Evolutionary conservation across 2,888 invertebrate genomes (phyloP).

Genomic region (Hermodice carunculata): DNA sequence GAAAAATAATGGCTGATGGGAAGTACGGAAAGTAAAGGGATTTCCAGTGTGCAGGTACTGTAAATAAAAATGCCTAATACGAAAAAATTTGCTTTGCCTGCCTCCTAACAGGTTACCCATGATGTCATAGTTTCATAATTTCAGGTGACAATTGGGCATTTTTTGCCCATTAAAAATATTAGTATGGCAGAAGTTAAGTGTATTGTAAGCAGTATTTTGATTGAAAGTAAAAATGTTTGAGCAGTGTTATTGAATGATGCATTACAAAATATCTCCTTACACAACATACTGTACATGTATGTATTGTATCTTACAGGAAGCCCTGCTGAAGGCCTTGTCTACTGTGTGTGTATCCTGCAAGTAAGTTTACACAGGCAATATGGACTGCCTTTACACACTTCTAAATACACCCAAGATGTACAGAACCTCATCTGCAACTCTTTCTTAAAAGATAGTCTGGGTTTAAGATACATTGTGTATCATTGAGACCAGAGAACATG

Average conservation of each 20-base stretch:
- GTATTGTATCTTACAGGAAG: constrained; percentile 73
- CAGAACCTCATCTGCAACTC: no score
- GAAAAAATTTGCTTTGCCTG: no score
- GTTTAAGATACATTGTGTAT: no score
- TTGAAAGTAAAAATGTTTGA: background rate
- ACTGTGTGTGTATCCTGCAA: constrained; percentile 79
- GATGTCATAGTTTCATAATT: no score
- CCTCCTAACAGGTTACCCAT: no score
- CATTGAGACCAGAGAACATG: no score
- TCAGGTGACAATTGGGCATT: no score
- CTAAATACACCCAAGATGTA: background rate
- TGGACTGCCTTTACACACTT: background rate
- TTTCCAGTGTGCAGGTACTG: no score
- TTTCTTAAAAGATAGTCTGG: no score
- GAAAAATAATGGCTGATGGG: no score
- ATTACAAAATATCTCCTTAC: background rate
- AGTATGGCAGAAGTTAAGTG: background rate
- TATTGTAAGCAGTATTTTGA: background rate
- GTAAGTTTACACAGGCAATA: constrained; percentile 71
- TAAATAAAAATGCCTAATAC: no score
- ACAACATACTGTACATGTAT: background rate
- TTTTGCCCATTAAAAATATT: background rate
- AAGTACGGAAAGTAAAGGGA: no score
- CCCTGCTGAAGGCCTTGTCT: constrained; percentile 82
- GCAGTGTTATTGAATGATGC: background rate